These are phyloP conservation scores for Molossus molossus DNA, from an alignment of 2,797 vertebrate species.

Conservation along the genomic window DNA sequence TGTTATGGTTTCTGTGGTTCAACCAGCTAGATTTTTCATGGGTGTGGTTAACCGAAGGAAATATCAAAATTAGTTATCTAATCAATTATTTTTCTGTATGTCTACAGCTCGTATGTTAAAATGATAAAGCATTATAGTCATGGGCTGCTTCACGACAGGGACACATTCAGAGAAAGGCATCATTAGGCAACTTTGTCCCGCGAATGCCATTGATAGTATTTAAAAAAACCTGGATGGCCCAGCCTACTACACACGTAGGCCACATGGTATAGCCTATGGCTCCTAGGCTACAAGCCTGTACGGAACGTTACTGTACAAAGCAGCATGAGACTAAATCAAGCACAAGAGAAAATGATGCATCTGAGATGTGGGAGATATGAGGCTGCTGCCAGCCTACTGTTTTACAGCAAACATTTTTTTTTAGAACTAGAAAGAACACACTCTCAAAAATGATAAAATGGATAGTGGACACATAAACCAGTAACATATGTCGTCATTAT, in stretches of 20 bases:
- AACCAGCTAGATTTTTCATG: slow-evolving; percentile 48
- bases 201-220: background rate
- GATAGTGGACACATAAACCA: background rate
- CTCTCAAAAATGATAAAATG: background rate
- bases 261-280: background rate
- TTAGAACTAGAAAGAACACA: background rate
- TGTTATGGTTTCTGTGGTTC: background rate
- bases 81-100: slow-evolving; percentile 45
- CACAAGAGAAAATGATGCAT: background rate
- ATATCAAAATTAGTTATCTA: slow-evolving; percentile 34
- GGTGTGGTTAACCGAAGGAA: slow-evolving; percentile 32
- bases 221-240: background rate
- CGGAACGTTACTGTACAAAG: background rate
- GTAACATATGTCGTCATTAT: background rate
- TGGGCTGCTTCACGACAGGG: background rate
- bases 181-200: background rate
- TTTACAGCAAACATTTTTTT: background rate
- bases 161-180: background rate
- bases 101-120: slow-evolving; percentile 59
- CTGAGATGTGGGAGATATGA: background rate
- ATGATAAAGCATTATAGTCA: background rate
- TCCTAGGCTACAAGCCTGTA: background rate
- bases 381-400: background rate
- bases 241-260: background rate
- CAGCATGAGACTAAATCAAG: background rate